Base-by-base conservation (phyloP, 2,797 vertebrate genomes). In the Clamator glandarius region DNA sequence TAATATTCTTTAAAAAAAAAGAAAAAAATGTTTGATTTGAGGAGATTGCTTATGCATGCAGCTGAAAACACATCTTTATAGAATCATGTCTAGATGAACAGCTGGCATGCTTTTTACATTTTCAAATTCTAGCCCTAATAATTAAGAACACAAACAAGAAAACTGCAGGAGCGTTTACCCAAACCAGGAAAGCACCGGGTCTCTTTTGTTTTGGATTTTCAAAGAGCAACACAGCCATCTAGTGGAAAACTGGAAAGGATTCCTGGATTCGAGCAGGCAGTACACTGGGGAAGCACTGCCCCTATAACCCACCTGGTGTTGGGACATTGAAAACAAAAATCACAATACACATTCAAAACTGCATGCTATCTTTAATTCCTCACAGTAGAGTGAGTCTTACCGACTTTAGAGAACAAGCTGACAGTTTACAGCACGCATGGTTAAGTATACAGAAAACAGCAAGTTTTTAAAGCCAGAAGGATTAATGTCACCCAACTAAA, bases 181-280 rank as follows among this genome's bases (percentile, higher is more conserved):
- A 91, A 95, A 88, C 13, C 52, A 59, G 58, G 39, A 39, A 87
- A 94, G 67, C 46, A 24, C 20, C 29, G 73, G 19, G 68, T 24
- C 0, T 2, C 96, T 96, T 96, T 97, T 96, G 96, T 96, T 92
- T 44, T 64, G 39, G 21, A 50, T n/a, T 97, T 80, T 25, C 73
- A 55, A 96, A 97, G 96, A 81, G 92, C 97, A 98, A 97, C 79
- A 97, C 91, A 79, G 97, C 97, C 97, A 97, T 96, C 98, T 97
- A 96, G 96, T 97, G 98, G 92, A 57, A 5, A 48, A 55, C 3
- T 12, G 28, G 20, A 4, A 70, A 72, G 50, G 9, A 57, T 4
- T 4, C 39, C 35, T 46, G n/a, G 4, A 52, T 24, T 44, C 48
- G 3, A 0, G 33, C 4, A 62, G 68, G n/a, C 12, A 61, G 16